Conservation (phyloP, 2,888 invertebrate species). For the Spilarctia lutea region DNA sequence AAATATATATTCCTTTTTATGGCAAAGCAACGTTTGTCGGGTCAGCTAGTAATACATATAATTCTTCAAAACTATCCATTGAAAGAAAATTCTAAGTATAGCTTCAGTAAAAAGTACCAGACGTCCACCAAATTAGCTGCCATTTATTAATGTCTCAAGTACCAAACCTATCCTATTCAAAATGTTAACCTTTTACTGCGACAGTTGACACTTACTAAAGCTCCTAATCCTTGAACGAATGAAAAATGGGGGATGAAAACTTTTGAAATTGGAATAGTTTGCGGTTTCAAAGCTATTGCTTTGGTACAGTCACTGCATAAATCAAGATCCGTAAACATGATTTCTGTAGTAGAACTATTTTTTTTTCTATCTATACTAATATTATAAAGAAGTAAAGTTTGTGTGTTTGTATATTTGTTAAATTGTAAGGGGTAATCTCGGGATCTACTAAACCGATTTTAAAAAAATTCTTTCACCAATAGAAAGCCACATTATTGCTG, state of each 20-base stretch:
- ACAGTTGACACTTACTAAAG: conserved; percentile 53
- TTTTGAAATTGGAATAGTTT: conserved; percentile 72
- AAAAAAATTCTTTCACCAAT: too few relatives aligned
- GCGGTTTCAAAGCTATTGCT: conserved; percentile 55
- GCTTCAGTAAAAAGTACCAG: background rate
- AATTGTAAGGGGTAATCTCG: too few relatives aligned
- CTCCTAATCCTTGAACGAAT: conserved; percentile 64
- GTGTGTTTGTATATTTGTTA: too few relatives aligned
- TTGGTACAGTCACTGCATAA: conserved; percentile 45
- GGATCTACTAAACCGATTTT: too few relatives aligned
- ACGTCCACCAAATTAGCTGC: background rate
- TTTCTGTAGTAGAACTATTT: background rate
- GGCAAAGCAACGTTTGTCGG: too few relatives aligned
- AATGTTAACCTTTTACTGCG: conserved; percentile 53
- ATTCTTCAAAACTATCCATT: background rate
- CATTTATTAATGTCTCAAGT: conserved; percentile 11
- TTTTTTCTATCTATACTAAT: background rate
- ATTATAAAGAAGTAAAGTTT: too few relatives aligned
- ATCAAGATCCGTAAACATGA: background rate
- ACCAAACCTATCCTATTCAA: conserved; percentile 28
- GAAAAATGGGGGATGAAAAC: conserved; percentile 68
- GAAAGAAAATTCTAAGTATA: background rate
- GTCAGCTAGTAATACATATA: background rate
- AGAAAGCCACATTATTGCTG: too few relatives aligned
- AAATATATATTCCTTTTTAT: too few relatives aligned